Conservation (phyloP, 2,888 invertebrate species). For the Agonum fuliginosum region DNA sequence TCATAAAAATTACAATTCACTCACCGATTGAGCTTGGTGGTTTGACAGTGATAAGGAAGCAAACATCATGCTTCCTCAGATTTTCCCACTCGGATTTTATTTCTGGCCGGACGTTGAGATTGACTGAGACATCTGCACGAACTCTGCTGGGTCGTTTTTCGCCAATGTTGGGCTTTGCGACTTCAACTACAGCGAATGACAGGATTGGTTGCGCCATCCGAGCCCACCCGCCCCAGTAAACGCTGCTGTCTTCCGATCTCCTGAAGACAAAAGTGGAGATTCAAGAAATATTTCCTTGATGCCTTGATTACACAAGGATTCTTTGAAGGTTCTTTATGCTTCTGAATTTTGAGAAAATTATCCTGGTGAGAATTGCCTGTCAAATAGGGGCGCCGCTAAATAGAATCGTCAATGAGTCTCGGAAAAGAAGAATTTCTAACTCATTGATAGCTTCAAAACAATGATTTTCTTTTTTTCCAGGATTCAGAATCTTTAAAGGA, state of each 20-base stretch:
- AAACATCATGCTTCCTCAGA: conserved; percentile 97
- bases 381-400: too few relatives aligned
- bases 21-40: conserved; percentile 89
- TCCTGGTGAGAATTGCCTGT: too few relatives aligned
- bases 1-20: conserved; percentile 60
- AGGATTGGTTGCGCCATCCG: conserved; percentile 97
- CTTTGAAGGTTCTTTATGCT: too few relatives aligned
- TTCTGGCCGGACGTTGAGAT: conserved; percentile 91
- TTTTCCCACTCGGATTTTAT: conserved; percentile 98
- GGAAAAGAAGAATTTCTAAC: too few relatives aligned
- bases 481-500: too few relatives aligned
- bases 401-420: too few relatives aligned
- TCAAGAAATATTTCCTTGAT: too few relatives aligned
- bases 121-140: conserved; percentile 95
- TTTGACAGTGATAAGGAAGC: conserved; percentile 94
- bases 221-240: conserved; percentile 98
- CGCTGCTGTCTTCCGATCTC: conserved; percentile 89
- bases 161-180: conserved; percentile 92
- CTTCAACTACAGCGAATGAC: conserved; percentile 95
- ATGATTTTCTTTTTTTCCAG: too few relatives aligned
- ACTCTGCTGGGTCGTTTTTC: conserved; percentile 97
- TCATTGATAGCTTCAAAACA: too few relatives aligned
- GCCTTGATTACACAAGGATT: too few relatives aligned
- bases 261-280: conserved; percentile 72
- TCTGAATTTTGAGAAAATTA: too few relatives aligned